A percentile compares a stretch with the other conserved stretches of the same genome.
phyloP scores from a whole-genome alignment of 2,888 invertebrate genomes.

The Scrobipalpa costella region DNA sequence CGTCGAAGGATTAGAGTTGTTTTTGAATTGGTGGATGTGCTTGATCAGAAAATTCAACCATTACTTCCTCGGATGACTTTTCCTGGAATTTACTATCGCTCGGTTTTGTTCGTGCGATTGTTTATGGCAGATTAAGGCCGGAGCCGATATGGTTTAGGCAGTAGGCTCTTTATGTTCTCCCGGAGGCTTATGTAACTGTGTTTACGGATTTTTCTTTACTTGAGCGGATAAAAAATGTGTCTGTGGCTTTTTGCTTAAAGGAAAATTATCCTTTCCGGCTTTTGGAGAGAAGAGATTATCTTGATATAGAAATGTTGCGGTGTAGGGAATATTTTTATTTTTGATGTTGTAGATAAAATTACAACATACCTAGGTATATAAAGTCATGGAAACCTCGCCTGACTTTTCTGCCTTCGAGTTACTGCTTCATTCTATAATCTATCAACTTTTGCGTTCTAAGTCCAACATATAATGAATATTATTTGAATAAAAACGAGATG shows the following conservation, averaged over 20 bases:
- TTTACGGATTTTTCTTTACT: conserved; percentile 53
- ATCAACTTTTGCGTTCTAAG: too few species aligned
- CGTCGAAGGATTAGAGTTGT: conserved; percentile 27
- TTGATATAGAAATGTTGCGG: conserved; percentile 42
- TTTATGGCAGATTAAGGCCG: conserved; percentile 66
- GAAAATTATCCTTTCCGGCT: conserved; percentile 48
- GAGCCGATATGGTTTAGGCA: conserved; percentile 54
- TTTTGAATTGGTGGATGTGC: conserved; percentile 24
- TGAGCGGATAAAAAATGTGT: conserved; percentile 63
- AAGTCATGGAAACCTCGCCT: too few species aligned
- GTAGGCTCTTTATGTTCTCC: conserved; percentile 52
- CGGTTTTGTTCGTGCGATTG: conserved; percentile 63
- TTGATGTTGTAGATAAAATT: not conserved
- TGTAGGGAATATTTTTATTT: not conserved
- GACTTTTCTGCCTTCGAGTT: too few species aligned
- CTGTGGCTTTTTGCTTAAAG: conserved; percentile 51
- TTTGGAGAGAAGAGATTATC: conserved; percentile 42
- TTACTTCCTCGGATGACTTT: conserved; percentile 64
- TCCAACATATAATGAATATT: too few species aligned
- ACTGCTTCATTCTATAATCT: too few species aligned
- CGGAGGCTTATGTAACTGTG: conserved; percentile 49
- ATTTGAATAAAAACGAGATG: too few species aligned
- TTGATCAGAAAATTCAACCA: conserved; percentile 59
- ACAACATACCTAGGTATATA: too few species aligned
- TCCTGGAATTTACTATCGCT: conserved; percentile 62